Evolutionary conservation across 2,888 invertebrate genomes (phyloP).

Genomic region (Mycalesis mineus): DNA sequence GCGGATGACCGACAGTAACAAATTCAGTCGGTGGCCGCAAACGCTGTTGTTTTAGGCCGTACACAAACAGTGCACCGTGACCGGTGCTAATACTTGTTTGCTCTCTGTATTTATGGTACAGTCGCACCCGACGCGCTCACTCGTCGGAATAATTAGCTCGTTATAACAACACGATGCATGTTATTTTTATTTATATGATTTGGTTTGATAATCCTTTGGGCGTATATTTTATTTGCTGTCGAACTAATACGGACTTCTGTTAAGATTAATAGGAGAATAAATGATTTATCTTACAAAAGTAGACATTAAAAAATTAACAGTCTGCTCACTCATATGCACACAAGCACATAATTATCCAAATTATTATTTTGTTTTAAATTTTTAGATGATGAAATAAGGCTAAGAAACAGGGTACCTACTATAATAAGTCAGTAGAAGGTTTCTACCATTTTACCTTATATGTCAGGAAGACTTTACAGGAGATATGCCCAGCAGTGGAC

Average conservation of each 20-base stretch:
- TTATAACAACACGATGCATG: conserved; percentile 61
- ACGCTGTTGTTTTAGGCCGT: conserved; percentile 77
- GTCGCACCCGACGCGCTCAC: conserved; percentile 51
- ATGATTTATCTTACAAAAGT: too few relatives aligned
- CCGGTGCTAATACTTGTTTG: conserved; percentile 74
- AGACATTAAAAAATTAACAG: too few relatives aligned
- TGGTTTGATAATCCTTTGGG: conserved; percentile 3
- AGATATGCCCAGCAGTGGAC: too few relatives aligned
- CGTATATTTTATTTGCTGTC: not conserved
- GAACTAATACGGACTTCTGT: not conserved
- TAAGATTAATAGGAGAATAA: too few relatives aligned
- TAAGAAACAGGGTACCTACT: too few relatives aligned
- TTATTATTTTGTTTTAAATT: too few relatives aligned
- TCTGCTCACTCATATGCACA: too few relatives aligned
- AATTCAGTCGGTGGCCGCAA: conserved; percentile 68
- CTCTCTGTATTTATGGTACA: conserved; percentile 71
- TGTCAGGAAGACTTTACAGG: too few relatives aligned
- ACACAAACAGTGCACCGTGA: conserved; percentile 72
- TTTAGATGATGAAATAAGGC: too few relatives aligned
- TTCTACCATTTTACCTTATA: too few relatives aligned
- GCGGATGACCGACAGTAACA: conserved; percentile 68
- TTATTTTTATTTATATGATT: conserved; percentile 38
- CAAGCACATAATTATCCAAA: too few relatives aligned
- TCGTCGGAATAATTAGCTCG: conserved; percentile 73
- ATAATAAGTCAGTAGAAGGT: too few relatives aligned